Percentiles rank a stretch among this genome's conserved stretches.
phyloP scores from a whole-genome alignment of 35 echinoderm and acorn worm genomes.

The Strongylocentrotus purpuratus region DNA sequence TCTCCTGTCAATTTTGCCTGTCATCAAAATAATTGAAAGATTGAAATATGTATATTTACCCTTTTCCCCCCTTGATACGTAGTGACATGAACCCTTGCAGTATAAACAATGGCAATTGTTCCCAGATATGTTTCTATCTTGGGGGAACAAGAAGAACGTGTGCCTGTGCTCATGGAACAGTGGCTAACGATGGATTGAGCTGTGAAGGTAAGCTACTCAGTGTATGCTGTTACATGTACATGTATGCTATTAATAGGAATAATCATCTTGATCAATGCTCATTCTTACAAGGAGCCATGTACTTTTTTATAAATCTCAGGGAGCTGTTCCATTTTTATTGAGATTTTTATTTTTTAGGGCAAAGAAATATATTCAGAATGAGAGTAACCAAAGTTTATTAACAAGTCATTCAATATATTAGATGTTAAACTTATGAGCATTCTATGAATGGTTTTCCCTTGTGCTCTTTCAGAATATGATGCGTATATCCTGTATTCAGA shows the following conservation, averaged over 20 bases:
- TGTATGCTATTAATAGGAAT: background rate
- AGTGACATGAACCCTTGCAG: slow-evolving; percentile 69
- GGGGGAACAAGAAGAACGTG: slow-evolving; percentile 52
- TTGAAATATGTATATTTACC: background rate
- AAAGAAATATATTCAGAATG: too few relatives aligned
- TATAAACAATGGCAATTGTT: slow-evolving; percentile 65
- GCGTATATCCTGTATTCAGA: slow-evolving; percentile 89
- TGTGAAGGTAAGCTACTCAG: slow-evolving; percentile 68
- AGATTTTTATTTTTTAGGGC: too few relatives aligned
- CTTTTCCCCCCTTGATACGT: slow-evolving; percentile 29
- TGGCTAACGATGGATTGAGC: slow-evolving; percentile 54
- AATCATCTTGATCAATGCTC: too few relatives aligned
- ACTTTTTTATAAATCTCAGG: too few relatives aligned
- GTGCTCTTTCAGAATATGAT: slow-evolving; percentile 62
- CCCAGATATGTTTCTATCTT: slow-evolving; percentile 85
- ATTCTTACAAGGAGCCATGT: too few relatives aligned
- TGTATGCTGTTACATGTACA: background rate
- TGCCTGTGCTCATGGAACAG: slow-evolving; percentile 77
- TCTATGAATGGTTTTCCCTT: background rate
- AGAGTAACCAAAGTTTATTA: too few relatives aligned
- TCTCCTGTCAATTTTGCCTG: background rate
- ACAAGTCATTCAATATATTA: background rate
- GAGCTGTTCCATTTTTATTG: too few relatives aligned
- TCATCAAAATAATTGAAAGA: background rate
- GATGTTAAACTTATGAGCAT: background rate